These are phyloP conservation scores for Hemithea aestivaria DNA, from an alignment of 2,888 invertebrate species.

Conservation along the genomic window DNA sequence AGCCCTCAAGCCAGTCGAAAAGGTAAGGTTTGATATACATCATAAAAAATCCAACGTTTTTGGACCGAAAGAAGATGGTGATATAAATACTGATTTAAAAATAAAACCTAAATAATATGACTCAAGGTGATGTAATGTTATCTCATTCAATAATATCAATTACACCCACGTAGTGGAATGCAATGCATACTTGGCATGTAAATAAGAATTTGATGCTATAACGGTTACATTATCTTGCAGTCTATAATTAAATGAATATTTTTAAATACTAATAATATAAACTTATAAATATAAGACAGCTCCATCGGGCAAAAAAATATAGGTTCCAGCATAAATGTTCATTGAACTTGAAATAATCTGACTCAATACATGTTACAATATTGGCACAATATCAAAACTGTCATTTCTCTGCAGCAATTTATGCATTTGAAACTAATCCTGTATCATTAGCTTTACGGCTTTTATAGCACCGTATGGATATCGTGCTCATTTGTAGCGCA, in stretches of 20 bases:
- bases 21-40: conserved; percentile 80
- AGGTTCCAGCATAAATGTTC: not conserved
- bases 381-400: not conserved
- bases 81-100: conserved; percentile 46
- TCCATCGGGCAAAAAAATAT: conserved; percentile 41
- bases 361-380: not conserved
- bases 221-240: conserved; percentile 38
- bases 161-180: conserved; percentile 3
- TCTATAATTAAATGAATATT: conserved; percentile 35
- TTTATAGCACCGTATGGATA: conserved; percentile 1
- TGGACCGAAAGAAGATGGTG: conserved; percentile 44
- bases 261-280: conserved; percentile 7
- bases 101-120: conserved; percentile 29
- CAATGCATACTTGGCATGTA: conserved; percentile 21
- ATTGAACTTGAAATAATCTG: conserved; percentile 1
- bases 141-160: not conserved
- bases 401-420: conserved; percentile 4
- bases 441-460: conserved; percentile 5
- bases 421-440: conserved; percentile 2
- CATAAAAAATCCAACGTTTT: conserved; percentile 6
- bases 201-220: conserved; percentile 19
- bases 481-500: no score
- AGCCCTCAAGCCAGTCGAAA: conserved; percentile 94
- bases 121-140: conserved; percentile 29
- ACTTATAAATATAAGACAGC: conserved; percentile 41